These are phyloP conservation scores for Lineus longissimus DNA, from an alignment of 1,140 invertebrate genomes.

Conservation along the genomic window DNA sequence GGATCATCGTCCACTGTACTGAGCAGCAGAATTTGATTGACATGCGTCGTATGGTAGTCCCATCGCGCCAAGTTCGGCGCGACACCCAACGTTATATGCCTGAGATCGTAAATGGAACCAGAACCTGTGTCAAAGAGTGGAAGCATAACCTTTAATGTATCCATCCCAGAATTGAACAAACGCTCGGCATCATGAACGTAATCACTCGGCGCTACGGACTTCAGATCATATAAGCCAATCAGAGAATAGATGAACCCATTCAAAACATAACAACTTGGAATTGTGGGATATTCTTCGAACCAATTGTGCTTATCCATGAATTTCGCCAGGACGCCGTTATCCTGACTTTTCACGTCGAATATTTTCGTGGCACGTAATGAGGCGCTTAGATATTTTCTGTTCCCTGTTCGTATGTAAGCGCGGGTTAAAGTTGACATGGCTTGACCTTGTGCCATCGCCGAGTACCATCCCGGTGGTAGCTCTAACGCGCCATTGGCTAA, in stretches of 20 bases:
- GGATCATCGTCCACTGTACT: constrained; percentile 77
- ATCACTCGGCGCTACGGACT: constrained; percentile 54
- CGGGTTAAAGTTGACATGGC: constrained; percentile 87
- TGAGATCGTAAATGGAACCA: constrained; percentile 93
- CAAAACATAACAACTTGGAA: constrained; percentile 88
- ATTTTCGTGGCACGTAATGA: constrained; percentile 76
- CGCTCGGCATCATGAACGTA: constrained; percentile 37
- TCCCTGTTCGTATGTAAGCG: constrained; percentile 78
- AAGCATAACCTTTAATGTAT: constrained; percentile 82
- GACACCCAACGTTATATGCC: constrained; percentile 79
- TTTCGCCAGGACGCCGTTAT: constrained; percentile 76
- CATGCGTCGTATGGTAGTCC: constrained; percentile 98
- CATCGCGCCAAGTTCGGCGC: constrained; percentile 84
- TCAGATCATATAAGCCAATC: constrained; percentile 90
- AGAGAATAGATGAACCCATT: constrained; percentile 99
- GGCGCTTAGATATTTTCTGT: constrained; percentile 72
- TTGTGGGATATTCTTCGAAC: constrained; percentile 99
- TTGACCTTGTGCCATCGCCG: constrained; percentile 97
- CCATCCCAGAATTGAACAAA: constrained; percentile 82
- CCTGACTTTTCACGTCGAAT: constrained; percentile 67
- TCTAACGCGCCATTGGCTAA: constrained; percentile 68
- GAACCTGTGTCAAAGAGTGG: constrained; percentile 92
- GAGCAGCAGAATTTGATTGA: constrained; percentile 89
- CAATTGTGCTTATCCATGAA: constrained; percentile 77
- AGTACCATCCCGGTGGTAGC: constrained; percentile 86